These are phyloP conservation scores for Xestia ashworthii DNA, from an alignment of 2,888 invertebrate genomes.

Conservation along the genomic window DNA sequence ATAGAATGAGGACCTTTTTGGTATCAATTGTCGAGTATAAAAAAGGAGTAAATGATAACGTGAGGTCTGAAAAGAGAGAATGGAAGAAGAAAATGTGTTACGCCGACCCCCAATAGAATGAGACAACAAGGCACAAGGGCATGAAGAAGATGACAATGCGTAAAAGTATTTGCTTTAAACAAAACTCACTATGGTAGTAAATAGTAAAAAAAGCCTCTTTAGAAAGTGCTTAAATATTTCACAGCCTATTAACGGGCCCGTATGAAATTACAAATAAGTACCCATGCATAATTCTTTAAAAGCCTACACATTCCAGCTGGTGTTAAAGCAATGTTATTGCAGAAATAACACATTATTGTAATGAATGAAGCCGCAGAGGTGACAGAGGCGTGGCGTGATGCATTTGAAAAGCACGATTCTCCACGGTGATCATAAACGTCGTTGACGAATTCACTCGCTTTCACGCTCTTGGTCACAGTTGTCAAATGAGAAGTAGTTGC, in stretches of 20 bases:
- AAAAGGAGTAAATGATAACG: no score
- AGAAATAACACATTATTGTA: slow-evolving; percentile 57
- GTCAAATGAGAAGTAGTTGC: slow-evolving; percentile 46
- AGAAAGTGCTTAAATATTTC: neutral
- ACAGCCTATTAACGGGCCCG: neutral
- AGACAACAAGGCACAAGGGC: no score
- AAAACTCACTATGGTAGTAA: neutral
- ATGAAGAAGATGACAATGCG: no score
- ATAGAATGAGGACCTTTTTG: neutral
- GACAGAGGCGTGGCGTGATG: slow-evolving; percentile 59
- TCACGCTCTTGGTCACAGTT: slow-evolving; percentile 60
- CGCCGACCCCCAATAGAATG: no score
- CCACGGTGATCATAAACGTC: slow-evolving; percentile 60
- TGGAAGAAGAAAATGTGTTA: no score
- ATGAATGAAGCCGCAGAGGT: slow-evolving; percentile 49
- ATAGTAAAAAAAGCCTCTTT: slow-evolving; percentile 1
- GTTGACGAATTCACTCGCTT: slow-evolving; percentile 64
- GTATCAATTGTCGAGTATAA: neutral
- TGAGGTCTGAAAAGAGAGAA: no score
- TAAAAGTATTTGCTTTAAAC: neutral
- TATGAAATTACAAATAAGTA: slow-evolving; percentile 8
- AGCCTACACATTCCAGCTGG: slow-evolving; percentile 30
- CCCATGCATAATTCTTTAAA: slow-evolving; percentile 31
- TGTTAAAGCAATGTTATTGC: slow-evolving; percentile 21
- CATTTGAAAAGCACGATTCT: slow-evolving; percentile 70